Percentiles rank a stretch among this genome's conserved stretches.
Evolutionary conservation across 2,888 invertebrate species (phyloP).

Genomic region (Neria commutata): DNA sequence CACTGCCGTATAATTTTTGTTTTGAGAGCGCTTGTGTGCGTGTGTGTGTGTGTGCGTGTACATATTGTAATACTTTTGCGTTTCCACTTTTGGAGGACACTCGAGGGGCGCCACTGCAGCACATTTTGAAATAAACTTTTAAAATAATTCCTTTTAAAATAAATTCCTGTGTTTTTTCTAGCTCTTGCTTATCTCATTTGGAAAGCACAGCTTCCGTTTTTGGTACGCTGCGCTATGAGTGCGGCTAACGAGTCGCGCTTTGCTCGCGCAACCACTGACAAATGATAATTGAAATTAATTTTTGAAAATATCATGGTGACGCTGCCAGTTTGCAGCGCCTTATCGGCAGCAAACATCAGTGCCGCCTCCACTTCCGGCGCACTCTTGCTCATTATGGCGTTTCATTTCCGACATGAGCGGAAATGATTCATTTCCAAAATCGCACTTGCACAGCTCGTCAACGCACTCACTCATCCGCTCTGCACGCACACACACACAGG

Average conservation of each 20-base stretch:
- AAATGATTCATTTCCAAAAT: slow-evolving; percentile 36
- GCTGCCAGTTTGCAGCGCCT: not conserved
- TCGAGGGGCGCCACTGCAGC: not conserved
- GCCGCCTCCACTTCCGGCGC: slow-evolving; percentile 21
- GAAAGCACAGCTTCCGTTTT: not conserved
- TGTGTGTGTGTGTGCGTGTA: not conserved
- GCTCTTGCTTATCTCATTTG: too few relatives aligned
- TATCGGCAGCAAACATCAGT: not conserved
- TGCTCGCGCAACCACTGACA: too few relatives aligned
- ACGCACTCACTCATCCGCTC: too few relatives aligned
- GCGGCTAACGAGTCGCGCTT: too few relatives aligned
- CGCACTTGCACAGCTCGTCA: too few relatives aligned
- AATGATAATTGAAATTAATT: slow-evolving; percentile 1
- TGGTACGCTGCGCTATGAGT: too few relatives aligned
- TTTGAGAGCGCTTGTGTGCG: not conserved
- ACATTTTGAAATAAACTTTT: not conserved
- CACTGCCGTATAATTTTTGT: not conserved
- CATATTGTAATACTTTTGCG: not conserved
- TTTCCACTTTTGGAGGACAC: not conserved
- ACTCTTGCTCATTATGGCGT: slow-evolving; percentile 35
- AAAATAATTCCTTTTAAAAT: not conserved
- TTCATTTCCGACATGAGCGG: slow-evolving; percentile 35
- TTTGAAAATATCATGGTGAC: not conserved
- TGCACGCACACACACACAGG: too few relatives aligned
- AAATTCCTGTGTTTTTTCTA: too few relatives aligned